Evolutionary conservation across 2,113 vertebrate species (phyloP).

Genomic region (Gallinago media): DNA sequence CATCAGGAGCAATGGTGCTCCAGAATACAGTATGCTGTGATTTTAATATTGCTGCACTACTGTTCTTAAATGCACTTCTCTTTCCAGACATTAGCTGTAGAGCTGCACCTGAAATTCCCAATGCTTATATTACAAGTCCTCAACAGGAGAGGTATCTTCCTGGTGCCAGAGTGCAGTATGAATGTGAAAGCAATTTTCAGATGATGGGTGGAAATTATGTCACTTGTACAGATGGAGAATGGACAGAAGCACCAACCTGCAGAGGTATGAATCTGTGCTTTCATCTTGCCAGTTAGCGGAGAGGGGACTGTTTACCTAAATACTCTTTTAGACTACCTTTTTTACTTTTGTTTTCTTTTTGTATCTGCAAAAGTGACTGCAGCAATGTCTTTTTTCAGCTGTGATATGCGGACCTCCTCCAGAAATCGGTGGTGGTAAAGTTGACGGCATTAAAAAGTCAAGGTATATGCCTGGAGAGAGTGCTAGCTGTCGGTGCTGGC

Average conservation of each 20-base stretch:
- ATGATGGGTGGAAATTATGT: neutral
- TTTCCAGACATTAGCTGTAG: constrained; percentile 13
- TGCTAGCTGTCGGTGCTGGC: constrained; percentile 15
- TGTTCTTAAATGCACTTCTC: neutral
- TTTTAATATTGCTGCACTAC: neutral
- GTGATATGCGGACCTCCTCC: constrained; percentile 9
- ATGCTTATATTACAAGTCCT: neutral
- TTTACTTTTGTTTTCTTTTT: neutral
- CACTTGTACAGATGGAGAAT: neutral
- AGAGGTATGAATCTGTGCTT: constrained; percentile 14
- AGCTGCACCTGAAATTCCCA: neutral
- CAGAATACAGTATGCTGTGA: rapidly evolving
- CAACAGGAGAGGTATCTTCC: neutral
- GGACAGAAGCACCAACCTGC: constrained; percentile 31
- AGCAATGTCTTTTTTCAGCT: neutral
- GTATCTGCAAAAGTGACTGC: neutral
- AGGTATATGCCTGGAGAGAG: constrained; percentile 14
- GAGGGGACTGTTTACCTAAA: neutral
- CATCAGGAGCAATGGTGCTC: neutral
- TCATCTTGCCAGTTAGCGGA: neutral
- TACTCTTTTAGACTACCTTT: neutral
- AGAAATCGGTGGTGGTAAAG: constrained; percentile 33
- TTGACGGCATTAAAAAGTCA: neutral
- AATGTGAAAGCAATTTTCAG: constrained; percentile 16
- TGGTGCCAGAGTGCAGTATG: neutral